A percentile compares a stretch with the other conserved stretches of the same genome.
Conservation (phyloP, 2,113 vertebrate species). For the Craseonycteris thonglongyai region DNA sequence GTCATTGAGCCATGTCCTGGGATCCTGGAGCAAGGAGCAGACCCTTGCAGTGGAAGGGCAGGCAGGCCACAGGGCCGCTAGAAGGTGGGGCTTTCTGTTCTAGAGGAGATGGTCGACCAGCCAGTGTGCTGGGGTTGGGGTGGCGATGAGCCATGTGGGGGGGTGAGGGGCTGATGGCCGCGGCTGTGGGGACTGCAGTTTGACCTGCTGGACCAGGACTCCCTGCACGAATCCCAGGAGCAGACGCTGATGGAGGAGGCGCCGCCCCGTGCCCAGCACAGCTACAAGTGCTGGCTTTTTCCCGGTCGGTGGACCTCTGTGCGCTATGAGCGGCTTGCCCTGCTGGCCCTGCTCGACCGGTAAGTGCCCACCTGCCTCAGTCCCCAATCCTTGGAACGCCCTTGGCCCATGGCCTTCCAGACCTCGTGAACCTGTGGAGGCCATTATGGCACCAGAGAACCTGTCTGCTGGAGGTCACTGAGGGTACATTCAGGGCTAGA, state of each 20-base stretch:
- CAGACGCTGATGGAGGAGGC: slow-evolving; percentile 93
- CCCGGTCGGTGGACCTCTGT: slow-evolving; percentile 83
- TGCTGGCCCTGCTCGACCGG: slow-evolving; percentile 83
- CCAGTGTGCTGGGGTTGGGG: not conserved
- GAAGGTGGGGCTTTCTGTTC: not conserved
- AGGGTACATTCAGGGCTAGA: accelerated
- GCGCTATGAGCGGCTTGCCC: slow-evolving; percentile 82
- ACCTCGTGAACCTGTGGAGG: no score
- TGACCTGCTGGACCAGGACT: slow-evolving; percentile 91
- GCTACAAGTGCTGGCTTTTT: slow-evolving; percentile 84
- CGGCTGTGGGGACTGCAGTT: slow-evolving; percentile 79
- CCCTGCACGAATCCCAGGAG: slow-evolving; percentile 91
- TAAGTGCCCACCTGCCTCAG: slow-evolving; percentile 35
- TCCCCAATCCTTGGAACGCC: not conserved
- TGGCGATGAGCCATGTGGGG: not conserved
- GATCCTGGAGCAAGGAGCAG: not conserved
- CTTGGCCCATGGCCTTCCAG: not conserved
- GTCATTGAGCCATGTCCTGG: not conserved
- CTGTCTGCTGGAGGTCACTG: not conserved
- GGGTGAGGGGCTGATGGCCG: slow-evolving; percentile 56
- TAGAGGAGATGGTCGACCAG: not conserved
- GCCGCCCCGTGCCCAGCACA: slow-evolving; percentile 82
- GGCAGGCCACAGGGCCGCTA: not conserved
- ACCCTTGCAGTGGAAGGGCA: not conserved
- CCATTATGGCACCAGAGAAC: not conserved